Percentiles rank a stretch among this genome's conserved stretches.
Conservation (phyloP, 2,113 vertebrate species). For the Aythya baeri region DNA sequence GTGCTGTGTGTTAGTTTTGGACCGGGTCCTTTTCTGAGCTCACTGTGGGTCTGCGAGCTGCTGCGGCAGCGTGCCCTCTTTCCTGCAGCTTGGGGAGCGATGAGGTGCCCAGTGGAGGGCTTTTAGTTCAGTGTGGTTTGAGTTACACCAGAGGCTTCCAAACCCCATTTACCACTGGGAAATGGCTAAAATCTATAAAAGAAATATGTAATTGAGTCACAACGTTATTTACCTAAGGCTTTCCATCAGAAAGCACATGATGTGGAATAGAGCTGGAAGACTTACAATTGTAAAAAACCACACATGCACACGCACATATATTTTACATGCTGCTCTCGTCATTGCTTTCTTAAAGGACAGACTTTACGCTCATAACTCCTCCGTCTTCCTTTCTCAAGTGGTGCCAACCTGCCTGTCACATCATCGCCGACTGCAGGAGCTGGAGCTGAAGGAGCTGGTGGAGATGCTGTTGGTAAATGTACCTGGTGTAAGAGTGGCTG, state of each 20-base stretch:
- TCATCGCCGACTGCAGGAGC: neutral
- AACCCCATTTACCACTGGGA: neutral
- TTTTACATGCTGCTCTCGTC: neutral
- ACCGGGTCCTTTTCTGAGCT: constrained; percentile 27
- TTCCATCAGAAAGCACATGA: neutral
- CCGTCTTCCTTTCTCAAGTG: neutral
- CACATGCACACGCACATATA: rapidly evolving
- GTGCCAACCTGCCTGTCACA: rapidly evolving
- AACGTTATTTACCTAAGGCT: neutral
- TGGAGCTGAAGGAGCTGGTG: neutral
- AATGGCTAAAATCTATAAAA: neutral
- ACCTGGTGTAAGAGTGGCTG: neutral
- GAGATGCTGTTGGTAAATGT: rapidly evolving
- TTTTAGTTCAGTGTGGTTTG: neutral
- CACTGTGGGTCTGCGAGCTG: neutral
- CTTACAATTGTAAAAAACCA: neutral
- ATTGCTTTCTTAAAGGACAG: neutral
- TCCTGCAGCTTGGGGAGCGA: neutral
- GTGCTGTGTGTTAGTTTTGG: constrained; percentile 47
- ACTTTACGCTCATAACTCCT: neutral
- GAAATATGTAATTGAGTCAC: rapidly evolving
- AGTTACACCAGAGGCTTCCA: neutral
- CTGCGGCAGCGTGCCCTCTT: neutral
- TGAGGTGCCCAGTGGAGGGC: rapidly evolving
- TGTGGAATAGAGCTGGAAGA: neutral